phyloP scores from a whole-genome alignment of 2,797 vertebrate species.

The Trematomus bernacchii region DNA sequence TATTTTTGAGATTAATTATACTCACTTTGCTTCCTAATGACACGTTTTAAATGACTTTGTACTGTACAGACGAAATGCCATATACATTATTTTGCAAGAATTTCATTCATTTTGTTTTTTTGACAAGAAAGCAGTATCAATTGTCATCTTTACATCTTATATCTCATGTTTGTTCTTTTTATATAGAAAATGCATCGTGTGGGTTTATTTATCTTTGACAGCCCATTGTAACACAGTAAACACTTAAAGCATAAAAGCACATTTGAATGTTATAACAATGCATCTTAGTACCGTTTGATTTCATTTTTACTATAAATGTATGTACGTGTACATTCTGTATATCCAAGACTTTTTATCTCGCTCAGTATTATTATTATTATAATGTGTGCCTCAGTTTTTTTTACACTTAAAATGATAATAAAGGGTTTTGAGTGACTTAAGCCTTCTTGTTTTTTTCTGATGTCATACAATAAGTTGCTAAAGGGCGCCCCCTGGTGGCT shows the following conservation, averaged over 20 bases:
- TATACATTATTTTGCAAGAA: constrained; percentile 15
- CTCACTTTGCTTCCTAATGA: constrained; percentile 27
- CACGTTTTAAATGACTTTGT: constrained; percentile 37
- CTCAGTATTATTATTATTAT: constrained; percentile 45
- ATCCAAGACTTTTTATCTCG: constrained; percentile 61
- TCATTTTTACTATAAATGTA: constrained; percentile 21
- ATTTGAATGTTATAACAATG: constrained; percentile 25
- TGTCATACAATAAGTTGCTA: constrained; percentile 22
- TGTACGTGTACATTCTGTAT: constrained; percentile 73
- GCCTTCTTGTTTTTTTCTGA: not conserved
- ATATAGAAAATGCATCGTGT: not conserved
- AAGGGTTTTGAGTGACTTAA: constrained; percentile 61
- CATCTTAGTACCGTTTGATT: constrained; percentile 4
- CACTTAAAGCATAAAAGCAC: constrained; percentile 10
- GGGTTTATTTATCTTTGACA: not conserved
- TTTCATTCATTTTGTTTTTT: not conserved
- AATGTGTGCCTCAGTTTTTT: constrained; percentile 65
- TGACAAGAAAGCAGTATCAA: not conserved
- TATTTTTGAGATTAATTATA: constrained; percentile 9
- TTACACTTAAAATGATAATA: constrained; percentile 75
- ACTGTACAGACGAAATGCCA: constrained; percentile 46
- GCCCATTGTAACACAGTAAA: not conserved
- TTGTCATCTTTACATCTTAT: not conserved
- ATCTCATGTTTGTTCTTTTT: not conserved
- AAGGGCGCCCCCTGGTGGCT: constrained; percentile 65